These are phyloP conservation scores for Cygnus olor DNA, from an alignment of 2,797 vertebrate genomes.

Conservation along the genomic window DNA sequence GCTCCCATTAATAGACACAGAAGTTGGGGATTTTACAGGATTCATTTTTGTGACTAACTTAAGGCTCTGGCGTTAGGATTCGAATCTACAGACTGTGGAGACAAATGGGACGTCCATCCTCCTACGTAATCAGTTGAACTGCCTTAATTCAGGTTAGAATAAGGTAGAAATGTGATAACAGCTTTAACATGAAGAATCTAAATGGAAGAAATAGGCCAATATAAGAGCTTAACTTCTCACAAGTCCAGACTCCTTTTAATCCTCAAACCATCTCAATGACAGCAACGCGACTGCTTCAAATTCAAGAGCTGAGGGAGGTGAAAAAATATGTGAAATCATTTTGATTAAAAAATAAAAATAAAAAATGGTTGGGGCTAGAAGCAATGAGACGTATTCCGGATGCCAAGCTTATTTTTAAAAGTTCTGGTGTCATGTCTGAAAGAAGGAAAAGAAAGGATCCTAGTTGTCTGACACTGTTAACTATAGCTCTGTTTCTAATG, in stretches of 20 bases:
- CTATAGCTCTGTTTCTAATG: neutral
- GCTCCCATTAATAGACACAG: neutral
- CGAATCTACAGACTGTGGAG: neutral
- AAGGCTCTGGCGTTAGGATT: neutral
- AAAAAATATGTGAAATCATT: neutral
- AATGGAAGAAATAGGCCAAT: neutral
- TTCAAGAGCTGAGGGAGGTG: neutral
- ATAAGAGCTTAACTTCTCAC: fast-evolving
- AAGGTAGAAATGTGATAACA: neutral
- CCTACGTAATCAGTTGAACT: neutral
- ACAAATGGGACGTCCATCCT: neutral
- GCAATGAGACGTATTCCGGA: neutral
- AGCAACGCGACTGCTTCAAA: neutral
- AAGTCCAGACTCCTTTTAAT: neutral
- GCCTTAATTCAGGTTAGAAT: neutral
- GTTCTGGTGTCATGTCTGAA: neutral
- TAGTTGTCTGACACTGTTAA: neutral
- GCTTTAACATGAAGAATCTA: neutral
- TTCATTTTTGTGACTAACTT: neutral
- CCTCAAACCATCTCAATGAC: neutral
- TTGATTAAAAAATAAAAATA: neutral
- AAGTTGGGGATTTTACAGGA: neutral
- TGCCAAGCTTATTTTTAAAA: neutral
- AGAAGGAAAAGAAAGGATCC: neutral
- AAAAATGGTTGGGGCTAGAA: neutral